Conservation (phyloP, 2,113 vertebrate genomes). For the Dasypus novemcinctus region DNA sequence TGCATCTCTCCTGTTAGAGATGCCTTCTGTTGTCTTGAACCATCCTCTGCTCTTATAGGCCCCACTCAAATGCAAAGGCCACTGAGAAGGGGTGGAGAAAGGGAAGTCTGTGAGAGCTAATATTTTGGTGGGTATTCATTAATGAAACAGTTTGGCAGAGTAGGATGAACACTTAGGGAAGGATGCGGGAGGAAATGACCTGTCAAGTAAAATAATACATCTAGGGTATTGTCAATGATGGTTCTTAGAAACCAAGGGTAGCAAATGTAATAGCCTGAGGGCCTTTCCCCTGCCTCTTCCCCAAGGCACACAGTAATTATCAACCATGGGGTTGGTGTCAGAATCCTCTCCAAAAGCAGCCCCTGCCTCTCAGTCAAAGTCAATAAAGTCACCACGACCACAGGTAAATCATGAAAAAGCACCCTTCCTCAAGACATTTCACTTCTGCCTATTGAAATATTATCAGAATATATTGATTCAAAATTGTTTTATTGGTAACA, state of each 20-base stretch:
- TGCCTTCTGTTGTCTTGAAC: not conserved
- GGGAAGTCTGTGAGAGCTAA: not conserved
- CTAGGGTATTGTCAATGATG: not conserved
- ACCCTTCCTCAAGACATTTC: not conserved
- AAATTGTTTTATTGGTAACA: too few species aligned
- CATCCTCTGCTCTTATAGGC: not conserved
- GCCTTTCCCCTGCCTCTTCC: not conserved
- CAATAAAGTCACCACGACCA: not conserved
- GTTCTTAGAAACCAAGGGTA: not conserved
- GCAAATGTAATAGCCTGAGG: not conserved
- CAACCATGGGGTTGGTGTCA: not conserved
- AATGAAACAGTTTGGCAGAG: not conserved
- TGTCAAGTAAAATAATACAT: not conserved
- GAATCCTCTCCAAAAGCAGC: not conserved
- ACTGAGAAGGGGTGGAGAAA: not conserved
- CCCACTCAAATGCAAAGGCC: not conserved
- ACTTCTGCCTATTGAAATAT: not conserved
- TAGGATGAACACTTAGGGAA: not conserved
- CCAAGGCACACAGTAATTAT: too few species aligned
- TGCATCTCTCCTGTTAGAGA: not conserved
- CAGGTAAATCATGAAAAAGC: not conserved
- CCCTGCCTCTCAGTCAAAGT: not conserved
- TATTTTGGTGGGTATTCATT: not conserved
- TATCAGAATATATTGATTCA: not conserved
- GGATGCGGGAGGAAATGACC: not conserved